Base-by-base conservation (phyloP, 1,140 invertebrate species). In the Patella vulgata region DNA sequence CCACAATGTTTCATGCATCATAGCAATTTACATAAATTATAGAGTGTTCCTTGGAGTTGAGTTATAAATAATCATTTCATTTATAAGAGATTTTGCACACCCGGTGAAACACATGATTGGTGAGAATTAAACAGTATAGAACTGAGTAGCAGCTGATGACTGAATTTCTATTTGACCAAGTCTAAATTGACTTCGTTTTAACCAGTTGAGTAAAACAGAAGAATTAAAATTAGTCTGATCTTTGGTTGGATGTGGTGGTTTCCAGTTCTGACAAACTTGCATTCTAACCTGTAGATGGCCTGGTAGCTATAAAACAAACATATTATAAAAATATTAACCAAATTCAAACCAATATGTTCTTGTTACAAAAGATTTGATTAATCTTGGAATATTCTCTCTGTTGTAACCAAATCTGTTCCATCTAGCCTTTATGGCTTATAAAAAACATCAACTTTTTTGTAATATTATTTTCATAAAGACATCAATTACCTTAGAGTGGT, bases 141-240 rank as follows among this genome's bases (percentile, higher is more conserved):
- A 94, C 77, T 93, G 92, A 9, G 91, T 93, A 12, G 91, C 91
- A 63, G 93, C 93, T 1, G 95, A 96, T 3, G 95, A 96, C 82
- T 99, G 96, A 59, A 98, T 84, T 86, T 99, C 96, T 61, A 97
- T 94, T 86, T 98, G 96, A 1, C 94, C 95, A 90, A 99, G 97
- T 87, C 98, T 98, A 77, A 98, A 97, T 81, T 98, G 93, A 53
- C 98, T 87, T 61, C 95, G 87, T 82, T 97, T 93, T 19, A 99
- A 84, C 92, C 96, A 98, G 65, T 91, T 89, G 0, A 95, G 82
- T 12, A 96, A 86, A 30, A 84, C 80, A 42, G 70, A 78, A 5
- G 78, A 73, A 67, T 79, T 77, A 66, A 80, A 68, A 40, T 71
- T 72, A 1, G 77, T 68, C 59, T 83, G 77, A 59, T 84, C 79